Conservation (phyloP, 2,113 vertebrate species). For the Phaethornis superciliosus region DNA sequence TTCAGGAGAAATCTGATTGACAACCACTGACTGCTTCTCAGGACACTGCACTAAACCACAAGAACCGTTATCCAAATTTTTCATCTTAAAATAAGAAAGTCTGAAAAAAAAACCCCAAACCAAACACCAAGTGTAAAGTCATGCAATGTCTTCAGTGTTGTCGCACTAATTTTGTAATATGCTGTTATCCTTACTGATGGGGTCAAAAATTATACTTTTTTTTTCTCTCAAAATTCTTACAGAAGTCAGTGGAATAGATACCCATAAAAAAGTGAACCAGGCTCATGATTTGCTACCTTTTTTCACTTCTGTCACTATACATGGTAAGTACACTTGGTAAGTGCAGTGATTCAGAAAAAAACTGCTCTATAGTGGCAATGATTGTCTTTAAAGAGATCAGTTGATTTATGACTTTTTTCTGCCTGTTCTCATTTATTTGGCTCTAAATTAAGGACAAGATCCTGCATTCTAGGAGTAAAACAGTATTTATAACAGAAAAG, state of each 20-base stretch:
- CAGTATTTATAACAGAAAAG: constrained; percentile 13
- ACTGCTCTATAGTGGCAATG: background rate
- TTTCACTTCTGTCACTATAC: background rate
- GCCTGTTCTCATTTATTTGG: constrained; percentile 31
- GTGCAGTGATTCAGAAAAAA: background rate
- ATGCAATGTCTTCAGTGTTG: background rate
- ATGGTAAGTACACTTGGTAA: background rate
- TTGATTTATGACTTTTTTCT: constrained; percentile 51
- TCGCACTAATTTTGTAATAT: background rate
- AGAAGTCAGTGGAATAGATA: background rate
- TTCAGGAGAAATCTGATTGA: background rate
- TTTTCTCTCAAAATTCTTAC: background rate
- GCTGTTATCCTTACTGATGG: background rate
- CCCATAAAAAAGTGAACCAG: background rate
- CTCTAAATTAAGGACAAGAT: constrained; percentile 20
- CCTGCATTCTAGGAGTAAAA: constrained; percentile 9
- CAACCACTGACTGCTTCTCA: background rate
- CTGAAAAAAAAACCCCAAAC: background rate
- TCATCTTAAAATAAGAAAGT: background rate
- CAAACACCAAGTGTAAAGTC: background rate
- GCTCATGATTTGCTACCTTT: background rate
- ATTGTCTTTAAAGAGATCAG: constrained; percentile 24
- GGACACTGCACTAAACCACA: background rate
- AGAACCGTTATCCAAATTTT: background rate
- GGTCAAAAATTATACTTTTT: background rate